phyloP scores from a whole-genome alignment of 2,888 invertebrate genomes.

The Macropis europaea region DNA sequence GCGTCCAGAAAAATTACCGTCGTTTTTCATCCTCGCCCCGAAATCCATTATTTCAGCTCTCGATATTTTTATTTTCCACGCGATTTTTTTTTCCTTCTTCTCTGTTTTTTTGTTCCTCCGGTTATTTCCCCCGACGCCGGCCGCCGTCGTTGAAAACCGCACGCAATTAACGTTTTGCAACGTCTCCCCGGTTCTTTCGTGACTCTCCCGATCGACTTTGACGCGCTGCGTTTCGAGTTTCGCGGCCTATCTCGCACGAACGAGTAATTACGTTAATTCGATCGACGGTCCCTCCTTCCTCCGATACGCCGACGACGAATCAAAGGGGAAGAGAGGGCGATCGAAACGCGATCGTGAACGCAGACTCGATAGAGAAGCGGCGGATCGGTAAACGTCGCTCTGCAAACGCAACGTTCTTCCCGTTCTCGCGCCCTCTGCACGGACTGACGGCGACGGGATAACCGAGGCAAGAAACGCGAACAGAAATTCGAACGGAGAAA shows the following conservation, averaged over 20 bases:
- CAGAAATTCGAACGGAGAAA: constrained; percentile 19
- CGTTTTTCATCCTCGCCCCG: constrained; percentile 61
- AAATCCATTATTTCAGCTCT: constrained; percentile 54
- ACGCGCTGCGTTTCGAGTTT: constrained; percentile 22
- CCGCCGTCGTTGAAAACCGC: constrained; percentile 11
- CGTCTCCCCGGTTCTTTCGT: constrained; percentile 23
- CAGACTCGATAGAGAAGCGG: constrained; percentile 15
- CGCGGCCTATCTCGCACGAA: constrained; percentile 35
- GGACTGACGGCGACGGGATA: constrained; percentile 14
- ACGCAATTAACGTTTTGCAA: constrained; percentile 35
- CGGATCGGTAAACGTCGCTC: constrained; percentile 9
- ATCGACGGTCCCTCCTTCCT: constrained; percentile 35
- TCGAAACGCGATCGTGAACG: neutral
- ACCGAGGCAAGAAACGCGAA: neutral
- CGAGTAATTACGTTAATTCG: constrained; percentile 49
- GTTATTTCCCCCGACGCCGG: neutral
- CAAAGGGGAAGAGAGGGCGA: neutral
- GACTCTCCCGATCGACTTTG: constrained; percentile 25
- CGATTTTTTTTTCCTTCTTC: neutral
- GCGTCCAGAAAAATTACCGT: constrained; percentile 62
- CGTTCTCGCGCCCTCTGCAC: neutral
- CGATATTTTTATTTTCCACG: constrained; percentile 15
- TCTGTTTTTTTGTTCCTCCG: neutral
- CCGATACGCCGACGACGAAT: constrained; percentile 8
- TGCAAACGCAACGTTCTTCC: constrained; percentile 2